Conservation (phyloP, 2,888 invertebrate species). For the Tubulanus polymorphus region DNA sequence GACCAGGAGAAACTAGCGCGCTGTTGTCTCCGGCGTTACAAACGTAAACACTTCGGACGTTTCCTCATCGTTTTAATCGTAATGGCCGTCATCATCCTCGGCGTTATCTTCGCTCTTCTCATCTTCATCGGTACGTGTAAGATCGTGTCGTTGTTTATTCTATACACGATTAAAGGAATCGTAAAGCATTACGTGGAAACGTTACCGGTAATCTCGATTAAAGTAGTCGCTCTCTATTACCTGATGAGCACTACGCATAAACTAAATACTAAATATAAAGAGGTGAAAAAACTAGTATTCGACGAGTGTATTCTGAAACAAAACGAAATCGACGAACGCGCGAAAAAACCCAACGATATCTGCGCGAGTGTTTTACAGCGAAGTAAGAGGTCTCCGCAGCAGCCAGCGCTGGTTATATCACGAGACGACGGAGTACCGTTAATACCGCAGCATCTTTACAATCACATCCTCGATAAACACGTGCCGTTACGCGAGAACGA, state of each 20-base stretch:
- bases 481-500: slow-evolving; percentile 3
- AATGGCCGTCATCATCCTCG: not conserved
- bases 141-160: slow-evolving; percentile 4
- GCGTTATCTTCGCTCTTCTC: slow-evolving; percentile 7
- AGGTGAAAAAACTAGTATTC: slow-evolving; percentile 4
- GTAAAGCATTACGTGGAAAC: slow-evolving; percentile 6
- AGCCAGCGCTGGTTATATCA: not conserved
- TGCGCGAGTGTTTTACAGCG: not conserved
- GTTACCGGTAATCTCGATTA: slow-evolving; percentile 1
- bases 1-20: not conserved
- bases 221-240: slow-evolving; percentile 4
- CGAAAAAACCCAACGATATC: not conserved
- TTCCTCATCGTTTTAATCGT: not conserved
- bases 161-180: slow-evolving; percentile 8
- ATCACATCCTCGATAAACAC: slow-evolving; percentile 5
- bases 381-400: not conserved
- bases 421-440: slow-evolving; percentile 7
- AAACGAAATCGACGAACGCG: not conserved
- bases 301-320: slow-evolving; percentile 1
- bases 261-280: slow-evolving; percentile 1
- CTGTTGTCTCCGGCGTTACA: not conserved
- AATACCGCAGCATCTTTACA: slow-evolving; percentile 4
- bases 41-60: slow-evolving; percentile 1
- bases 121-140: slow-evolving; percentile 5
- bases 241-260: slow-evolving; percentile 1